Conservation (phyloP, 2,797 vertebrate species). For the Lateolabrax maculatus region DNA sequence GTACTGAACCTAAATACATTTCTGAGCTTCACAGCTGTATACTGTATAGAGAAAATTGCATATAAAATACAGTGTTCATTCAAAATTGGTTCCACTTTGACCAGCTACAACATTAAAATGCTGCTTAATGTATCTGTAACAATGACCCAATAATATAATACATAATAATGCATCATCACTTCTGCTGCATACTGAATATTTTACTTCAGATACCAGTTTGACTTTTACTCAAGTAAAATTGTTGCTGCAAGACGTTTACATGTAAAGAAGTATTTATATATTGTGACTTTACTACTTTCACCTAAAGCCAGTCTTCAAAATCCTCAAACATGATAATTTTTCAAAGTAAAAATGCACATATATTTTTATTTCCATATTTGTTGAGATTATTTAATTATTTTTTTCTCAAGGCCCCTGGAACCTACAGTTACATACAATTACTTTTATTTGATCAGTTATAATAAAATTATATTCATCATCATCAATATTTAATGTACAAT, state of each 20-base stretch:
- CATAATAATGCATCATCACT: background rate
- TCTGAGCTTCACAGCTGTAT: background rate
- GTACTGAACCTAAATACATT: background rate
- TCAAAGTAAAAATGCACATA: too few relatives aligned
- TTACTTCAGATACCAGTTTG: background rate
- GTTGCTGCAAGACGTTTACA: background rate
- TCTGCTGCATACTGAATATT: background rate
- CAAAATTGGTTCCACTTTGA: background rate
- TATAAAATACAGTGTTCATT: background rate
- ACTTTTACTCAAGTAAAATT: background rate
- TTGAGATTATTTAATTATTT: too few relatives aligned
- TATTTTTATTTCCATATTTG: too few relatives aligned
- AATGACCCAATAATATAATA: background rate
- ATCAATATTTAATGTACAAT: too few relatives aligned
- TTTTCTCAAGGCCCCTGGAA: too few relatives aligned
- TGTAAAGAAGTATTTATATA: background rate
- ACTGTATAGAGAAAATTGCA: background rate
- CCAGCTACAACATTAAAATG: background rate
- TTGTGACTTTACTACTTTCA: background rate
- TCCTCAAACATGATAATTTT: background rate
- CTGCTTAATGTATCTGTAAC: background rate
- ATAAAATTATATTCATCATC: too few relatives aligned
- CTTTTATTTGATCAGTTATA: too few relatives aligned
- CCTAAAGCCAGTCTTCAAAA: background rate
- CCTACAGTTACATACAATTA: too few relatives aligned